Evolutionary conservation across 2,888 invertebrate genomes (phyloP).

Genomic region (Drosophila anomelani): DNA sequence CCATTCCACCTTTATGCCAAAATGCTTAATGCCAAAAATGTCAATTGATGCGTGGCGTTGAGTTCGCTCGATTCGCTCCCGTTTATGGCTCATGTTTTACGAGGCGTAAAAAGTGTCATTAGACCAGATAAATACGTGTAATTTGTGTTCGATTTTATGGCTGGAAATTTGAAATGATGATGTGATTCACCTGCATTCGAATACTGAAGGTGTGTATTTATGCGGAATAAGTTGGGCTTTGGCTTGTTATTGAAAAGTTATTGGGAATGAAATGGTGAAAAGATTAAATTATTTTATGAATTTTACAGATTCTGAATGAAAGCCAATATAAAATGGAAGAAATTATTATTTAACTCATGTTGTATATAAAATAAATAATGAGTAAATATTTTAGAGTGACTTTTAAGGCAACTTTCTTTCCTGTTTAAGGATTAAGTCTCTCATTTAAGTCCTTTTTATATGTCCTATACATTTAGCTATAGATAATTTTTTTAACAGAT

Average conservation of each 20-base stretch:
- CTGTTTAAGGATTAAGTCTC: no score
- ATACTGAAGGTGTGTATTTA: conserved; percentile 2
- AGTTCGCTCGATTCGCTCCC: conserved; percentile 33
- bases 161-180: conserved; percentile 18
- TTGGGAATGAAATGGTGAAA: neutral
- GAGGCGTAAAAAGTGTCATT: conserved; percentile 68
- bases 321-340: neutral
- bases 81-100: conserved; percentile 59
- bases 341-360: neutral
- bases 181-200: conserved; percentile 6
- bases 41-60: conserved; percentile 32
- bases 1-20: conserved; percentile 52
- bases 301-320: neutral
- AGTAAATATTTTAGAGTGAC: no score
- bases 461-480: no score
- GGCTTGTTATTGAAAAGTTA: neutral
- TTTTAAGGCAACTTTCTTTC: no score
- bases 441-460: no score
- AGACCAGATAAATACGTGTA: conserved; percentile 54
- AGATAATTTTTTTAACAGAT: no score
- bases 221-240: neutral
- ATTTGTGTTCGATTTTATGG: conserved; percentile 30
- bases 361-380: no score
- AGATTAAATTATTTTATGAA: neutral
- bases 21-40: conserved; percentile 44